Conservation (phyloP, 2,113 vertebrate genomes). For the Tylochromis polylepis region DNA sequence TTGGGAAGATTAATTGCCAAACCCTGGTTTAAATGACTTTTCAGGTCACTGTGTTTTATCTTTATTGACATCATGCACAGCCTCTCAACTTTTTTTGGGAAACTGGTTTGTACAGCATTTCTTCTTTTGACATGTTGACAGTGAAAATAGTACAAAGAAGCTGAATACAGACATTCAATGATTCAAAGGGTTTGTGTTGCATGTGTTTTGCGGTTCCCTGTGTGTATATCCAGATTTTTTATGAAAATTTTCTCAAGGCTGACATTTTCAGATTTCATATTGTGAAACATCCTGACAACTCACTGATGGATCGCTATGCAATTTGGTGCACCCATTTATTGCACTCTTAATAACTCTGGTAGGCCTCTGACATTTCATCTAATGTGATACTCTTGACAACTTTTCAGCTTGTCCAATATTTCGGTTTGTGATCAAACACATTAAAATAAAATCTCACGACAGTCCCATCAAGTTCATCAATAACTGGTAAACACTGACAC, state of each 20-base stretch:
- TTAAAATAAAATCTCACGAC: not conserved
- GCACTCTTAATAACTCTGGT: not conserved
- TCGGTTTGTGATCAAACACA: not conserved
- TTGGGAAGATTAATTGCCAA: not conserved
- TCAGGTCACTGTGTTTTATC: not conserved
- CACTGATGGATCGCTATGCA: not conserved
- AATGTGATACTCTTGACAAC: not conserved
- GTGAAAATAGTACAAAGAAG: not conserved
- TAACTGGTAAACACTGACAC: not conserved
- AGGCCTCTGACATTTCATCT: not conserved
- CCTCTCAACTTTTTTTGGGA: not conserved
- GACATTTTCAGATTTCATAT: not conserved
- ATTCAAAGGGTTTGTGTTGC: not conserved
- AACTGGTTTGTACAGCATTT: not conserved
- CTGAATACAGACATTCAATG: not conserved
- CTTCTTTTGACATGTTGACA: not conserved
- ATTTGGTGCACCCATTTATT: not conserved
- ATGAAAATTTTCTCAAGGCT: not conserved
- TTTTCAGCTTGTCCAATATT: not conserved
- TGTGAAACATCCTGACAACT: not conserved
- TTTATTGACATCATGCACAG: not conserved
- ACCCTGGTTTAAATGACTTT: not conserved
- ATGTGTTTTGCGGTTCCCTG: not conserved
- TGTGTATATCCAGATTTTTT: not conserved
- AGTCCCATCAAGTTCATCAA: not conserved